phyloP scores from a whole-genome alignment of 2,113 vertebrate genomes.

The Macquaria ambigua region DNA sequence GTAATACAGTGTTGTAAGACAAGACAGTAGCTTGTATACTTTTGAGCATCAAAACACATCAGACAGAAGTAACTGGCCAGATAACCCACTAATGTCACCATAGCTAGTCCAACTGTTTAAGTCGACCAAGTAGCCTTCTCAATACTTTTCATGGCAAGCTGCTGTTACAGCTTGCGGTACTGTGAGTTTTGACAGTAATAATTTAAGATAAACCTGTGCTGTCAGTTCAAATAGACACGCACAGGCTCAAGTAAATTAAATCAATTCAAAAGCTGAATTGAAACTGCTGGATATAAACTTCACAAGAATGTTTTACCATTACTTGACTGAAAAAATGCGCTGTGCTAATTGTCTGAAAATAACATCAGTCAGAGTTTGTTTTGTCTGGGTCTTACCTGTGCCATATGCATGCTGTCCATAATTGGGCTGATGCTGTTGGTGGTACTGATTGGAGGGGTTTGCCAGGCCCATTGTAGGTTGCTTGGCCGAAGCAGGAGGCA shows the following conservation, averaged over 20 bases:
- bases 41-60: background rate
- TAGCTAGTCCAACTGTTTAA: background rate
- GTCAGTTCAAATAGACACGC: background rate
- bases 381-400: slow-evolving; percentile 83
- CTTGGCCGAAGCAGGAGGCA: slow-evolving; percentile 94
- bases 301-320: background rate
- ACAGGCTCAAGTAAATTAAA: background rate
- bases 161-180: background rate
- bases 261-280: background rate
- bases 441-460: slow-evolving; percentile 89
- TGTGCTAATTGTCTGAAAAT: background rate
- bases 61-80: background rate
- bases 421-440: slow-evolving; percentile 91
- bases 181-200: background rate
- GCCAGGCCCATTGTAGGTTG: slow-evolving; percentile 90
- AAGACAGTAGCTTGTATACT: background rate
- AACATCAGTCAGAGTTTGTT: background rate
- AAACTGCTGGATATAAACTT: background rate
- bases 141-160: background rate
- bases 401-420: slow-evolving; percentile 93
- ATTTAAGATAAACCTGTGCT: background rate
- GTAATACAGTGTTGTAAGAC: background rate
- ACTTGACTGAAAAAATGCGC: background rate
- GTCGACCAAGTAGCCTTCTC: background rate
- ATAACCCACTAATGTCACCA: background rate